These are phyloP conservation scores for Heteromormyrus szaboi DNA, from an alignment of 2,797 vertebrate genomes.

Conservation along the genomic window DNA sequence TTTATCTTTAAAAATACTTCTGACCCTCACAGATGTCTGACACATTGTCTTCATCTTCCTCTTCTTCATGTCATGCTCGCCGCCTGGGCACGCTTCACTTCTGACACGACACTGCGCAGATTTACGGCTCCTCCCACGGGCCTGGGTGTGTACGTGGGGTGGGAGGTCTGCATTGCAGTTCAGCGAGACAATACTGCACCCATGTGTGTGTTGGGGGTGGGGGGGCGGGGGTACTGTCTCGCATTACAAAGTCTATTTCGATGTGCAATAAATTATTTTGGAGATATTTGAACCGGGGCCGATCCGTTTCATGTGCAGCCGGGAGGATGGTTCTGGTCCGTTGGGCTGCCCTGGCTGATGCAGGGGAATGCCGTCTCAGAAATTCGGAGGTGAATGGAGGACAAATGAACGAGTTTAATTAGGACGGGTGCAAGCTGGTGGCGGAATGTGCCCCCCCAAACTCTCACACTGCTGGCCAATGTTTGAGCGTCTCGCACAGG, in stretches of 20 bases:
- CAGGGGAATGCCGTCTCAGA: neutral
- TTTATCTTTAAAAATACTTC: neutral
- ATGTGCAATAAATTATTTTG: neutral
- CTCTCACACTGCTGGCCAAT: neutral
- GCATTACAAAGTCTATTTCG: conserved; percentile 10
- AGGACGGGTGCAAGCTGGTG: neutral
- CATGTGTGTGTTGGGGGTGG: conserved; percentile 1
- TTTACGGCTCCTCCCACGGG: conserved; percentile 31
- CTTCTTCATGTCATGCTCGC: conserved; percentile 33
- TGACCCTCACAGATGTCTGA: neutral
- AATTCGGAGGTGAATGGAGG: neutral
- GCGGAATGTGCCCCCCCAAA: neutral
- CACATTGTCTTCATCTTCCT: neutral
- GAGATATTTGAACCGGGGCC: neutral
- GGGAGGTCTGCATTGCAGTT: conserved; percentile 5
- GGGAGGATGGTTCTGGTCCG: neutral
- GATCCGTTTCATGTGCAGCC: neutral
- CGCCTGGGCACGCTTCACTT: conserved; percentile 45
- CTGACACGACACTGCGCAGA: conserved; percentile 39
- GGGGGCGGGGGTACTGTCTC: neutral
- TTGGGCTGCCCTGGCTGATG: neutral
- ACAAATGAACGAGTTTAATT: neutral
- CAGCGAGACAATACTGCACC: conserved; percentile 12
- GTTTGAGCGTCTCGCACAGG: neutral
- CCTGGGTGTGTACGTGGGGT: neutral